phyloP scores from a whole-genome alignment of 92 coral and sea anemone species.

The Palythoa grandis region DNA sequence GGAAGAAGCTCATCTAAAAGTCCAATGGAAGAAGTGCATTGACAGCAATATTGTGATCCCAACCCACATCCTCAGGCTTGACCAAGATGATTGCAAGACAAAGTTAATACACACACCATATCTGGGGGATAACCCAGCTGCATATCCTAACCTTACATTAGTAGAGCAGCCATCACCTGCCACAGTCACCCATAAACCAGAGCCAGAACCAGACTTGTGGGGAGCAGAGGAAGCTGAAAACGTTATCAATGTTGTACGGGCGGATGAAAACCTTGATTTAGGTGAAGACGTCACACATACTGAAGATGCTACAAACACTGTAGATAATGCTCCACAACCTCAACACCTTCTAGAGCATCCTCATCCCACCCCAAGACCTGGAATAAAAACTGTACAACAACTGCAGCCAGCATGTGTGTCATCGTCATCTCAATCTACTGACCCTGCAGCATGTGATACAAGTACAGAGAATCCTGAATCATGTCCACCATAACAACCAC shows the following conservation, averaged over 20 bases:
- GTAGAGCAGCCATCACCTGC: not conserved
- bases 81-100: constrained; percentile 28
- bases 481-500: constrained; percentile 10
- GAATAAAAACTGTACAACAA: not conserved
- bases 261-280: constrained; percentile 49
- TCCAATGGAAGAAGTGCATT: not conserved
- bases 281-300: constrained; percentile 12
- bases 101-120: not conserved
- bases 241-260: constrained; percentile 18
- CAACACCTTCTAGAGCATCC: constrained; percentile 32
- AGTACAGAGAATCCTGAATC: constrained; percentile 9
- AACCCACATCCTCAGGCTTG: constrained; percentile 33
- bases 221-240: constrained; percentile 15
- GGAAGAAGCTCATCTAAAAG: not conserved
- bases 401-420: constrained; percentile 28
- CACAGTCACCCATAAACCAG: constrained; percentile 12
- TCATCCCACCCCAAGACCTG: constrained; percentile 34
- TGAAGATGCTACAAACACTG: constrained; percentile 15
- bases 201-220: constrained; percentile 26
- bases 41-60: constrained; percentile 1
- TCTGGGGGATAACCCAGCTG: constrained; percentile 27
- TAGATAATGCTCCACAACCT: constrained; percentile 13
- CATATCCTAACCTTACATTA: constrained; percentile 11
- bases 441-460: constrained; percentile 35
- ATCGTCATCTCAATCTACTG: constrained; percentile 21